Base-by-base conservation (phyloP, 2,113 vertebrate genomes). In the Nothocercus julius region DNA sequence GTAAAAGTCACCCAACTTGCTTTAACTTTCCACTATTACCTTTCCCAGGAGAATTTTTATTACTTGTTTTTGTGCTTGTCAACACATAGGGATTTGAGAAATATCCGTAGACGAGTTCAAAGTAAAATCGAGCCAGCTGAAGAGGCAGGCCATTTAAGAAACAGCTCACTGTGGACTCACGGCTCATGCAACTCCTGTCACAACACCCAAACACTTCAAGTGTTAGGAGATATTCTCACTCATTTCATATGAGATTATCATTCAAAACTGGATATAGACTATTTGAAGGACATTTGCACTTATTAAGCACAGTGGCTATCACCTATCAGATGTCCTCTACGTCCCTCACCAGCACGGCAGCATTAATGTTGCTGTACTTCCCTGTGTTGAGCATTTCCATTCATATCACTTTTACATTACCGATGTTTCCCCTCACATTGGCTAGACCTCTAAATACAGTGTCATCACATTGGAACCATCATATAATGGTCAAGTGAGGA, bases 391-490 rank as follows among this genome's bases (percentile, higher is more conserved):
- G 42, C 0, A 1, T 45, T 34, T 56, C 30, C 47, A 69, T 2
- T 1, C 0, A 0, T 6, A 12, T 5, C 4, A 5, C 21, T 27
- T 30, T 30, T 15, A 42, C 10, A 5, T 7, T 45, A 12, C 36
- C 2, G 3, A 7, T 14, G 47, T 28, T 2, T 3, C 32, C 32
- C 25, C 21, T 40, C 32, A 21, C 20, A 9, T 13, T 9, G 27
- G 44, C 58, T 22, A 18, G 8, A 28, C 34, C 49, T 13, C 34
- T 58, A 32, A 56, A 32, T 36, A 58, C 56, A 15, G 24, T 36
- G 53, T n/a, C 44, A 14, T 11, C 44, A 28, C 18, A 7, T 3
- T 15, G 45, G 30, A 72, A 19, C 36, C 36, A 59, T 8, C 11
- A 59, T 7, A 4, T 36, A 58, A 38, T 6, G 38, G 38, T n/a